Evolutionary conservation across 1,140 invertebrate genomes (phyloP).

Genomic region (Pteromalus puparum): DNA sequence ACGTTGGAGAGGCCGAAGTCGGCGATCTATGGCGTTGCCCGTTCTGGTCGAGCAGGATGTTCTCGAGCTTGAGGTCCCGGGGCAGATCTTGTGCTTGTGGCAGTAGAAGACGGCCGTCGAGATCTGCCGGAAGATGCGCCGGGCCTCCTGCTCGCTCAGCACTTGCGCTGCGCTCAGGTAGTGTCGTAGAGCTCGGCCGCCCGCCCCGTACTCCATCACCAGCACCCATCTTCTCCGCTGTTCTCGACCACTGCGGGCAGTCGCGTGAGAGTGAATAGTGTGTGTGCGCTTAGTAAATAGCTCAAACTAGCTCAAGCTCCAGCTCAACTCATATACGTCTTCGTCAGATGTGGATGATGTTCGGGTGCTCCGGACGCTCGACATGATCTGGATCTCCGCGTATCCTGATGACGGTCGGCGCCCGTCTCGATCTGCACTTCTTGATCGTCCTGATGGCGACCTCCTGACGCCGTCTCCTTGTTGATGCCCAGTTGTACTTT

Average conservation of each 20-base stretch:
- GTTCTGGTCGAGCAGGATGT: slow-evolving; percentile 96
- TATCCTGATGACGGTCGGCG: slow-evolving; percentile 95
- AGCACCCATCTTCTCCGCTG: slow-evolving; percentile 98
- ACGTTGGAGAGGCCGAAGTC: slow-evolving; percentile 99
- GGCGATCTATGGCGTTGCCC: slow-evolving; percentile 99
- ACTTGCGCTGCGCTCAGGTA: slow-evolving; percentile 96
- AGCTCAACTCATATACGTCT: too few relatives aligned
- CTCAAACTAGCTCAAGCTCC: too few relatives aligned
- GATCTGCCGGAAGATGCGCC: slow-evolving; percentile 97
- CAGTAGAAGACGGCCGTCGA: slow-evolving; percentile 98
- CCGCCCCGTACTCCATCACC: slow-evolving; percentile 99
- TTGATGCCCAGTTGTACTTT: slow-evolving; percentile 98
- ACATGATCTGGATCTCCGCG: slow-evolving; percentile 99
- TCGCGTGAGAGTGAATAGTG: too few relatives aligned
- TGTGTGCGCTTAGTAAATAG: too few relatives aligned
- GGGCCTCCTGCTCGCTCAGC: slow-evolving; percentile 93
- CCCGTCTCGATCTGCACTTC: slow-evolving; percentile 98
- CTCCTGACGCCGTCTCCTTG: slow-evolving; percentile 96
- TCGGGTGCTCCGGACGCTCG: slow-evolving; percentile 97
- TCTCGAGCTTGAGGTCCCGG: slow-evolving; percentile 98
- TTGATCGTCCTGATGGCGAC: slow-evolving; percentile 99
- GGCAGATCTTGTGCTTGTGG: slow-evolving; percentile 98
- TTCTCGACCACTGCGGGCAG: slow-evolving; percentile 94
- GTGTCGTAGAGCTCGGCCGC: slow-evolving; percentile 98
- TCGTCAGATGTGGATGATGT: slow-evolving; percentile 99